Conservation (phyloP, 2,888 invertebrate species). For the Parnassius glacialis region DNA sequence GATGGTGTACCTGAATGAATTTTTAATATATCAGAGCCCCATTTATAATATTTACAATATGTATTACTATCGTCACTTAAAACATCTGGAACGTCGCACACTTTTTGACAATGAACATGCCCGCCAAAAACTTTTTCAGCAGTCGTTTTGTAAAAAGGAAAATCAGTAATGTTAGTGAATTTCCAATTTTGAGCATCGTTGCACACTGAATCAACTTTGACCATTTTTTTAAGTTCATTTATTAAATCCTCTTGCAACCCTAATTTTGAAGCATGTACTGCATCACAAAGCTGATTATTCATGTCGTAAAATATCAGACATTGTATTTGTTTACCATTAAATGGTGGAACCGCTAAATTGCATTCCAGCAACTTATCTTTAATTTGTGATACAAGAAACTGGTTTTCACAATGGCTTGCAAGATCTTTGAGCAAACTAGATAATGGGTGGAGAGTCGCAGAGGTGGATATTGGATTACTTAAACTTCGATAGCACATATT, state of each 20-base stretch:
- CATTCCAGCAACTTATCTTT: slow-evolving; percentile 47
- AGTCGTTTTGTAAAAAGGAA: slow-evolving; percentile 40
- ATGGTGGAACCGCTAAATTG: slow-evolving; percentile 39
- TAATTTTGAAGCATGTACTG: slow-evolving; percentile 40
- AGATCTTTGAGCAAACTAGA: slow-evolving; percentile 40
- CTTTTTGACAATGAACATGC: slow-evolving; percentile 47
- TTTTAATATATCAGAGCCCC: slow-evolving; percentile 50
- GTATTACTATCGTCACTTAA: slow-evolving; percentile 50
- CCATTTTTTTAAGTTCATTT: slow-evolving; percentile 39
- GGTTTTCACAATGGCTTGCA: slow-evolving; percentile 50
- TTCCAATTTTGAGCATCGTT: slow-evolving; percentile 56
- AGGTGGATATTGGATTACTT: slow-evolving; percentile 46
- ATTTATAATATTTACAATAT: slow-evolving; percentile 67
- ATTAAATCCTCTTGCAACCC: slow-evolving; percentile 42
- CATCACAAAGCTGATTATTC: slow-evolving; percentile 56
- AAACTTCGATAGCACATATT: slow-evolving; percentile 54
- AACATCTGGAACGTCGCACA: slow-evolving; percentile 50
- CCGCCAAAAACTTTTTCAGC: slow-evolving; percentile 44
- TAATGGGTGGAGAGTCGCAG: slow-evolving; percentile 27
- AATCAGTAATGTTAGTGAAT: slow-evolving; percentile 43
- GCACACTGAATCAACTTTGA: slow-evolving; percentile 46
- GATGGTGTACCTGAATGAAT: neutral
- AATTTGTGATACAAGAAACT: slow-evolving; percentile 49
- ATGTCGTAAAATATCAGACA: slow-evolving; percentile 70
- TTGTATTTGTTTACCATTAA: slow-evolving; percentile 46